Base-by-base conservation (phyloP, 2,888 invertebrate genomes). In the Kuschelorhynchus macadamiae region DNA sequence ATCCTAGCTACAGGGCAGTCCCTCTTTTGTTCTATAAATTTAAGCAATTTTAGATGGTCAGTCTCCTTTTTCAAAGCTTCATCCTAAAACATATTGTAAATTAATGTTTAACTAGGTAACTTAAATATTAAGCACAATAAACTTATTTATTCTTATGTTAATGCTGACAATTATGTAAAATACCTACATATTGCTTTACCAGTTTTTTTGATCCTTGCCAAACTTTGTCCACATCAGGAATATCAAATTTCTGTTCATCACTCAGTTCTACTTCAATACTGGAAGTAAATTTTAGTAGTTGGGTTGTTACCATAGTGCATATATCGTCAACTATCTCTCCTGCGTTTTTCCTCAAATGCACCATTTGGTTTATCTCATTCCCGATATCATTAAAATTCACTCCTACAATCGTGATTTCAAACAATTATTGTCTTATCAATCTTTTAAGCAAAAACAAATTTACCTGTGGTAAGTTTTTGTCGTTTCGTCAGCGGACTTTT, bases 1-100 rank as follows among this genome's bases (percentile, higher is more conserved):
- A 64, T 21, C 56, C 56, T 20, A 8, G 64, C 56, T 39, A 64
- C 18, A 0, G 55, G 55, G 39, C 64, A 64, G 12, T 64, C 56
- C 36, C 47, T 42, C 46, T 56, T 64, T 39, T 41, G 30, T 4
- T 49, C 36, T 32, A 64, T 33, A 21, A 64, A 30, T 0, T 33
- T 20, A 3, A 68, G 49, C 17, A 61, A 18, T 11, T 14, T 9
- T 1, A 52, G 17, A 4, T 61, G 50, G n/a, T 52, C 32, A 20
- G 2, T 17, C n/a, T 32, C 5, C 9, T 30, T 61, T 17, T 61
- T 14, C 3, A 14, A 2, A n/a, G 9, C 21, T 17, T 49, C 25
- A 11, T 20, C 25, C 59, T 59, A 25, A 57, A 57, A 46, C 36
- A 25, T 8, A n/a, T 25, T 12, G 9, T 42, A 44, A 1, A 20